These are phyloP conservation scores for Hycleus cichorii DNA, from an alignment of 1,140 invertebrate species.

Conservation along the genomic window DNA sequence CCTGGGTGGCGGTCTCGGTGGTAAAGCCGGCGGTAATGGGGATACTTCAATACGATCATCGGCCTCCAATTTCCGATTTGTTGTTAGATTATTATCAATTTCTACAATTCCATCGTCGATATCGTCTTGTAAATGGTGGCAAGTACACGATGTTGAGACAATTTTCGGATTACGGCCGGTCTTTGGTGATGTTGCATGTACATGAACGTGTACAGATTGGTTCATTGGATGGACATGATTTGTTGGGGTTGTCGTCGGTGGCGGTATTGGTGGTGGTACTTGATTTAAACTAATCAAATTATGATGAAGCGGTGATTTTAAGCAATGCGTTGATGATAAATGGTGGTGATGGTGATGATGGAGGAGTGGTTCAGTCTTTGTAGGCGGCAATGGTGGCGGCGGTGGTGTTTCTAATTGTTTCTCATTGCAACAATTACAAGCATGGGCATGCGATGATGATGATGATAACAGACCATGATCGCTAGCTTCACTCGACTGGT, in stretches of 20 bases:
- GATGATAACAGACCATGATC: constrained; percentile 26
- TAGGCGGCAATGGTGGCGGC: constrained; percentile 23
- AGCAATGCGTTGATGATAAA: constrained; percentile 2
- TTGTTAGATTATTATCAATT: constrained; percentile 16
- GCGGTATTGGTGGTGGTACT: constrained; percentile 20
- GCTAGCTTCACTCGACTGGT: constrained; percentile 35
- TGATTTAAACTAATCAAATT: constrained; percentile 4
- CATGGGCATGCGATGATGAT: constrained; percentile 19
- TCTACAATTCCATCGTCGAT: constrained; percentile 19
- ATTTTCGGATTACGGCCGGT: constrained; percentile 19
- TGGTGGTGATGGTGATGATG: constrained; percentile 22
- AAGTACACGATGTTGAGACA: constrained; percentile 21
- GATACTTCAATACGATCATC: constrained; percentile 40
- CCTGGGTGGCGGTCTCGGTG: constrained; percentile 39
- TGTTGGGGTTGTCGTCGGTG: constrained; percentile 10
- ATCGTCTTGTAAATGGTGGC: constrained; percentile 31
- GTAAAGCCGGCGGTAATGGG: constrained; percentile 39
- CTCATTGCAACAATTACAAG: constrained; percentile 12
- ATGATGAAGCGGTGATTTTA: not conserved
- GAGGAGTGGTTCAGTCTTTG: constrained; percentile 1
- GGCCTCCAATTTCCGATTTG: constrained; percentile 30
- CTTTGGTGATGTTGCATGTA: constrained; percentile 28
- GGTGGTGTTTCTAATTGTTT: not conserved
- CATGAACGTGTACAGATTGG: constrained; percentile 31
- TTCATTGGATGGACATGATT: constrained; percentile 25